These are phyloP conservation scores for Creontiades dilutus DNA, from an alignment of 2,888 invertebrate genomes.

Conservation along the genomic window DNA sequence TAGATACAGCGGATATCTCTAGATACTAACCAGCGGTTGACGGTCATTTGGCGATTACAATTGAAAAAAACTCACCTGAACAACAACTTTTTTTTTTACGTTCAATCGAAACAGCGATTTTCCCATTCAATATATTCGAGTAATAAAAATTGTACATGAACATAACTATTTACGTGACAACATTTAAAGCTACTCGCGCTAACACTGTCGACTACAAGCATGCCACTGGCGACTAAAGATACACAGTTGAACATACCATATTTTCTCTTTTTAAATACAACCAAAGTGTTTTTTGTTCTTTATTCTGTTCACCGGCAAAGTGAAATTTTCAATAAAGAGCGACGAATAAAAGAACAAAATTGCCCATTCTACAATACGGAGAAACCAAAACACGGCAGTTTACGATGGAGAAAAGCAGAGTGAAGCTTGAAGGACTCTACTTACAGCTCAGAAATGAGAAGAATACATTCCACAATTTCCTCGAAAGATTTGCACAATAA, in stretches of 20 bases:
- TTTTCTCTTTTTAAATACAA: neutral
- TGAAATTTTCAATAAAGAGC: neutral
- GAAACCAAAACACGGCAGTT: too few species aligned
- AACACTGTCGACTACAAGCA: conserved; percentile 67
- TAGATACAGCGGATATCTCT: neutral
- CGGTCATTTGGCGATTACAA: neutral
- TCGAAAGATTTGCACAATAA: neutral
- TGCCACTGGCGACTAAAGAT: neutral
- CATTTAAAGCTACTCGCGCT: conserved; percentile 69
- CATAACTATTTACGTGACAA: conserved; percentile 52
- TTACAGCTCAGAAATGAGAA: neutral
- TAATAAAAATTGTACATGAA: conserved; percentile 45
- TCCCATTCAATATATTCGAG: neutral
- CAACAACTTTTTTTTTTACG: neutral
- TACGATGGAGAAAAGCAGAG: neutral
- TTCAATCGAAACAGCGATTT: neutral
- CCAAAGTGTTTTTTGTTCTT: neutral
- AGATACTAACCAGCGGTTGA: neutral
- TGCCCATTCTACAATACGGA: neutral
- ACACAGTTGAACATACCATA: neutral
- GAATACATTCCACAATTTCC: too few species aligned
- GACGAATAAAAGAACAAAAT: neutral
- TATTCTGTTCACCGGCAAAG: neutral
- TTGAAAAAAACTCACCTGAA: neutral
- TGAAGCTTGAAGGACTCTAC: neutral